Base-by-base conservation (phyloP, 2,113 vertebrate genomes). In the Nerophis lumbriciformis region DNA sequence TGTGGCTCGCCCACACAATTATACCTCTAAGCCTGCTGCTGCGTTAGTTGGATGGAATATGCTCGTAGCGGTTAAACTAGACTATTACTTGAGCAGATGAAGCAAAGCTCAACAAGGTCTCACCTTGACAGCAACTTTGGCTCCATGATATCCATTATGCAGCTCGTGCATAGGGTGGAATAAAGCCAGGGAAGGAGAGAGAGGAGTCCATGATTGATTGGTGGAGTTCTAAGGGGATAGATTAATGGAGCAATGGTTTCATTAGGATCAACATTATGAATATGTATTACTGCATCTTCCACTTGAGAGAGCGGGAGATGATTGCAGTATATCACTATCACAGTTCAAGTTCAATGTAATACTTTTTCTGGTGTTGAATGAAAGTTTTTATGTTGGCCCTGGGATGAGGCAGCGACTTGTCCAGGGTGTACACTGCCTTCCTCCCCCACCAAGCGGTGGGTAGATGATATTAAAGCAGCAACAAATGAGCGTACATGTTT, bases 191-290 rank as follows among this genome's bases (percentile, higher is more conserved):
- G 44, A 52, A 47, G 36, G 49, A 72, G 42, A 45, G 42, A 44
- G 38, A 58, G 48, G 63, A 65, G 39, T 14, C 36, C 0, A 0
- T 50, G 72, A 74, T 65, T 75, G 48, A 51, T 74, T 48, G 66
- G 61, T 72, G 66, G 59, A 60, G 79, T 61, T 72, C 53, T 73
- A 66, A 16, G 66, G 61, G 53, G 54, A 65, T 51, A 80, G 59
- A 72, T 81, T 68, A 69, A 76, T 70, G 55, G 63, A 72, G 62
- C 63, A 68, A 54, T 58, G 42, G 59, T 79, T 81, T 81, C 61
- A 75, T 83, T 78, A 64, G 75, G 62, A 69, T 69, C 63, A 53
- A 62, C 63, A 68, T 53, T 63, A 66, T 70, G 66, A 66, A 65
- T 56, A 37, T 60, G 53, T 59, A 37, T 66, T 65, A 48, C 69